phyloP scores from a whole-genome alignment of 1,140 invertebrate genomes.

The Calephelis nemesis region DNA sequence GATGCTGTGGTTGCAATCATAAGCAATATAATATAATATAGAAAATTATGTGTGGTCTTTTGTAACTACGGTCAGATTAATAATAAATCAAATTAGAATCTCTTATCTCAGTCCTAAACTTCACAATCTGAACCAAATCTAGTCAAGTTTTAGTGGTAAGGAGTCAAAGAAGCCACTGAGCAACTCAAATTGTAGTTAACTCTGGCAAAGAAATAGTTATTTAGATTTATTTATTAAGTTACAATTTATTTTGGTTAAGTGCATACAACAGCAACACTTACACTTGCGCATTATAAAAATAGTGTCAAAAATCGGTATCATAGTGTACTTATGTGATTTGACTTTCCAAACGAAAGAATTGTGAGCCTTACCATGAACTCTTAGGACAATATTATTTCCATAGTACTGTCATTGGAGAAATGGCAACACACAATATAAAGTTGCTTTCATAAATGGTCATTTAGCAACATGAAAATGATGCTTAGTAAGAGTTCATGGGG shows the following conservation, averaged over 20 bases:
- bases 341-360: too few relatives aligned
- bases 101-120: background rate
- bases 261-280: background rate
- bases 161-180: slow-evolving; percentile 3
- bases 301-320: background rate
- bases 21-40: background rate
- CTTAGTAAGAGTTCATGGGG: too few relatives aligned
- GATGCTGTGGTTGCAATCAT: too few relatives aligned
- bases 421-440: too few relatives aligned
- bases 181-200: background rate
- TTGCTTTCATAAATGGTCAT: too few relatives aligned
- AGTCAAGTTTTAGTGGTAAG: slow-evolving; percentile 3
- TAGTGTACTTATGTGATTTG: too few relatives aligned
- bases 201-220: background rate
- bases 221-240: slow-evolving; percentile 1
- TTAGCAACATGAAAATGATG: too few relatives aligned
- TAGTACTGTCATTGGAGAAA: too few relatives aligned
- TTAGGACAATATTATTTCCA: too few relatives aligned
- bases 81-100: slow-evolving; percentile 5
- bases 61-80: background rate
- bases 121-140: background rate
- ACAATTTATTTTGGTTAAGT: background rate
- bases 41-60: background rate
- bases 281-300: background rate
- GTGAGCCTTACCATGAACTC: too few relatives aligned